Conservation (phyloP, 2,797 vertebrate species). For the Myotis planiceps region DNA sequence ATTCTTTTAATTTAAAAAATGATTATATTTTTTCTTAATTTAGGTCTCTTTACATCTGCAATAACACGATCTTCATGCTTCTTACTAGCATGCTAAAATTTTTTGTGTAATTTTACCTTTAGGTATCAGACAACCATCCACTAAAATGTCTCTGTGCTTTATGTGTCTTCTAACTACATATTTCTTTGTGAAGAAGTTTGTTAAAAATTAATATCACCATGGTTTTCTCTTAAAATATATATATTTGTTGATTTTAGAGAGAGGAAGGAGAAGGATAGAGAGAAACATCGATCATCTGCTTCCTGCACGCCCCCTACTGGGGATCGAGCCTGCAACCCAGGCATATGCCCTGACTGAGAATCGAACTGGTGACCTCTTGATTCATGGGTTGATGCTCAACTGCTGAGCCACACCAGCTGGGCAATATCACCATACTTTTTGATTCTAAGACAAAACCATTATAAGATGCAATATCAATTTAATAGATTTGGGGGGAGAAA, state of each 20-base stretch:
- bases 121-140: slow-evolving; percentile 36
- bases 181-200: neutral
- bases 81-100: slow-evolving; percentile 54
- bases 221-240: neutral
- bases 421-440: neutral
- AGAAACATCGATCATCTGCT: too few relatives aligned
- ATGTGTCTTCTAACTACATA: neutral
- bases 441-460: neutral
- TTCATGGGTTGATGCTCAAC: too few relatives aligned
- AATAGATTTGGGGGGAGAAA: neutral
- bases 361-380: too few relatives aligned
- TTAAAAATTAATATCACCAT: neutral
- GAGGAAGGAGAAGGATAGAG: too few relatives aligned
- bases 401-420: too few relatives aligned
- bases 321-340: too few relatives aligned
- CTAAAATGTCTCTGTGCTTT: slow-evolving; percentile 53
- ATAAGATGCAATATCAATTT: neutral
- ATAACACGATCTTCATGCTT: neutral
- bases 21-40: slow-evolving; percentile 38
- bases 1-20: neutral
- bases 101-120: slow-evolving; percentile 56
- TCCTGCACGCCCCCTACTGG: too few relatives aligned
- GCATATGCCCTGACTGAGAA: too few relatives aligned
- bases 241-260: neutral
- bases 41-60: slow-evolving; percentile 13